phyloP scores from a whole-genome alignment of 2,797 vertebrate species.

The Coendou prehensilis region DNA sequence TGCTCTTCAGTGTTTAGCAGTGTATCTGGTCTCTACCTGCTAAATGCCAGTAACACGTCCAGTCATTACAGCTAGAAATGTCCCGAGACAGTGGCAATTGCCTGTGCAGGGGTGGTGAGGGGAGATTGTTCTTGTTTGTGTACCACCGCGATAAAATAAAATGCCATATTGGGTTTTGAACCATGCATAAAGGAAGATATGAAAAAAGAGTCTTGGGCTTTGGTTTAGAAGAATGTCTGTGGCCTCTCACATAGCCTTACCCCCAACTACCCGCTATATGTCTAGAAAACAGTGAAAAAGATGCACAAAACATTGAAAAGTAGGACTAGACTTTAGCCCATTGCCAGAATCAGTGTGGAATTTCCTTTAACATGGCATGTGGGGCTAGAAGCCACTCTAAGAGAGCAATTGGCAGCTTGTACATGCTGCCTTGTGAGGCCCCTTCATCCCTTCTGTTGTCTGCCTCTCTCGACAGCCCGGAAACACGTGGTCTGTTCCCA shows the following conservation, averaged over 20 bases:
- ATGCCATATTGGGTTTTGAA: not conserved
- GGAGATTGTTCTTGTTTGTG: not conserved
- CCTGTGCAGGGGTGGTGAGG: accelerated
- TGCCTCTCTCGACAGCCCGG: not conserved
- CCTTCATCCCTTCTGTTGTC: not conserved
- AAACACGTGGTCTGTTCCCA: not conserved
- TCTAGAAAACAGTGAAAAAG: not conserved
- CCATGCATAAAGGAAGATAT: not conserved
- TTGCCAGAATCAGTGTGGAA: not conserved
- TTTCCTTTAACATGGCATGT: not conserved
- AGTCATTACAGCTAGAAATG: not conserved
- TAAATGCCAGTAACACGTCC: not conserved
- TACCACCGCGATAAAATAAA: not conserved
- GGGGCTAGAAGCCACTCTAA: not conserved
- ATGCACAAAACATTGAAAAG: not conserved
- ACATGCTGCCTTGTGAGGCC: not conserved
- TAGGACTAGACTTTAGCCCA: not conserved
- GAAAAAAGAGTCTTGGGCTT: not conserved
- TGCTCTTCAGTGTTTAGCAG: not conserved
- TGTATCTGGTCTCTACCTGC: not conserved
- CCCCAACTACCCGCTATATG: too few species aligned
- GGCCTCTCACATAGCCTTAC: not conserved
- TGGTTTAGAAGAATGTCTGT: not conserved
- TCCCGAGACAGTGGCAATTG: not conserved
- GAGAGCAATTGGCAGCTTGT: not conserved